Base-by-base conservation (phyloP, 2,113 vertebrate species). In the Clarias gariepinus region DNA sequence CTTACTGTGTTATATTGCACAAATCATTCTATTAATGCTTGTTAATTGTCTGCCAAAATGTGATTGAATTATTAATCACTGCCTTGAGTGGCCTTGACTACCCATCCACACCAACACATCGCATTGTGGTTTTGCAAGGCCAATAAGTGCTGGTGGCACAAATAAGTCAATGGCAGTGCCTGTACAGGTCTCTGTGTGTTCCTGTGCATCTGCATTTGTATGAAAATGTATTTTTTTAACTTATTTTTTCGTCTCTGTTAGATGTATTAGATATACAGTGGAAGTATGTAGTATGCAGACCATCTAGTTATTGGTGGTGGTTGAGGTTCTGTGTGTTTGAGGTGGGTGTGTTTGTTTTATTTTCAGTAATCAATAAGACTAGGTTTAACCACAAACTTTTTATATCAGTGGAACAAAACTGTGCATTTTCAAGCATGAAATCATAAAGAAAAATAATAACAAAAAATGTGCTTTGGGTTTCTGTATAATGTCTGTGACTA, bases 31-130 rank as follows among this genome's bases (percentile, higher is more conserved):
- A 53, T 88, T 84, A 87, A 83, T 77, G 71, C 88, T 77, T 58
- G 80, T 91, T 91, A 71, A 89, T 87, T 85, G 33, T 86, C 85
- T 90, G 84, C 36, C 85, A 73, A 87, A 88, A 87, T 87, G 57
- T 82, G 87, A 91, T 90, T 89, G 78, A 81, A 91, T 71, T 78
- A 87, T 89, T 86, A 90, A 90, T 91, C 87, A 88, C 76, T 41
- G 73, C 58, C 68, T 87, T 74, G 85, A 57, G 30, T 88, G 85
- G 83, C 86, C 83, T 69, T 61, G 83, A 85, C 81, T 87, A 78
- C 60, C 81, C 33, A 68, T 36, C 80, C 77, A 81, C 66, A 77
- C 41, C 69, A 87, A 41, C 60, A 71, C 8, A 60, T 53, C 53
- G 74, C 74, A 76, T 84, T 86, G 55, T 64, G n/a, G 68, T 85